Conservation (phyloP, 1,140 invertebrate species). For the Nephotettix cincticeps region DNA sequence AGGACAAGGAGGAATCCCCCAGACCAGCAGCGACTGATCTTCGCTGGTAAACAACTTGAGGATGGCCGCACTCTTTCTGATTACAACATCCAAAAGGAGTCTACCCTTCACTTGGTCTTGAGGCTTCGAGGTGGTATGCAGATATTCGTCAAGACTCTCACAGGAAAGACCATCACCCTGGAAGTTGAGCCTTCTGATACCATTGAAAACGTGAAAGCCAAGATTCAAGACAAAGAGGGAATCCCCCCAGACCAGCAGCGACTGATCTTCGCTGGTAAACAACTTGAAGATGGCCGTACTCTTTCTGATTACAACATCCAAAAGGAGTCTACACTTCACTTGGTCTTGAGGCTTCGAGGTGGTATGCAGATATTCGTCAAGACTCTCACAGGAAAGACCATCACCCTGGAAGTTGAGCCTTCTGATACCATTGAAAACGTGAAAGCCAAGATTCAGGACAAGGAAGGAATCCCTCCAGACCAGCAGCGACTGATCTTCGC, state of each 20-base stretch:
- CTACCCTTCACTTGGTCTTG: constrained; percentile 73
- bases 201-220: constrained; percentile 73
- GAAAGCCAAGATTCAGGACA: constrained; percentile 76
- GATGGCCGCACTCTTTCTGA: constrained; percentile 78
- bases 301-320: constrained; percentile 75
- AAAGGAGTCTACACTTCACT: constrained; percentile 75
- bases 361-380: constrained; percentile 67
- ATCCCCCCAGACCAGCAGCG: constrained; percentile 72
- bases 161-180: constrained; percentile 92
- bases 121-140: constrained; percentile 79
- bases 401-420: constrained; percentile 70
- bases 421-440: constrained; percentile 77
- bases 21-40: constrained; percentile 61
- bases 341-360: constrained; percentile 67
- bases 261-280: constrained; percentile 79
- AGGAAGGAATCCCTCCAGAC: constrained; percentile 64
- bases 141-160: constrained; percentile 92
- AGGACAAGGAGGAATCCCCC: constrained; percentile 70
- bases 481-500: constrained; percentile 61
- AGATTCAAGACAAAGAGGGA: constrained; percentile 67
- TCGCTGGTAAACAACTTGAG: constrained; percentile 76
- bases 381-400: constrained; percentile 65
- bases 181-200: constrained; percentile 91
- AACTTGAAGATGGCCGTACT: constrained; percentile 74
- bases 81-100: constrained; percentile 74